Conservation (phyloP, 2,113 vertebrate genomes). For the Podarcis cretensis region DNA sequence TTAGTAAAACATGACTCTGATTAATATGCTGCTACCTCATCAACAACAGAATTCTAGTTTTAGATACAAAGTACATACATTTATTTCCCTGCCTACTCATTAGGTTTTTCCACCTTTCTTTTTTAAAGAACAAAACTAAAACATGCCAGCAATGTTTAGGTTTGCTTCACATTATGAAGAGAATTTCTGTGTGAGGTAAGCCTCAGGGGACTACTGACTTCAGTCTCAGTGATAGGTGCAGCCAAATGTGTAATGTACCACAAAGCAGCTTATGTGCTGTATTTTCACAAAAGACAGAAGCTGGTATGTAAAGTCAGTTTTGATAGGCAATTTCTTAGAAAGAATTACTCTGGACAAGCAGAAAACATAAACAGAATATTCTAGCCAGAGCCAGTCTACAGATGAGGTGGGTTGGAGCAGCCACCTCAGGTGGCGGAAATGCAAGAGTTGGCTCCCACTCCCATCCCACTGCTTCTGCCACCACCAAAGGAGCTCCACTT, state of each 20-base stretch:
- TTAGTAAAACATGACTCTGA: background rate
- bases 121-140: background rate
- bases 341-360: background rate
- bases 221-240: background rate
- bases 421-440: no score
- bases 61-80: background rate
- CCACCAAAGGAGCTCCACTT: no score
- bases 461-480: no score
- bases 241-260: accelerated
- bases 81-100: background rate
- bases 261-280: background rate
- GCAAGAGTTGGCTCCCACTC: no score
- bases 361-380: background rate
- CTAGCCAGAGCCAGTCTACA: background rate
- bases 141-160: background rate
- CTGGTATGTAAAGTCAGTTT: background rate
- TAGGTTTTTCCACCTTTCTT: background rate
- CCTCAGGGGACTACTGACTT: background rate
- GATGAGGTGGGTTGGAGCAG: no score
- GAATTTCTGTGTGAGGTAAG: background rate
- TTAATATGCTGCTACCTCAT: background rate
- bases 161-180: background rate
- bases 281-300: background rate
- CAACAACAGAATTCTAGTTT: background rate
- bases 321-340: background rate